Conservation (phyloP, 2,888 invertebrate genomes). For the Vandiemenella viatica region DNA sequence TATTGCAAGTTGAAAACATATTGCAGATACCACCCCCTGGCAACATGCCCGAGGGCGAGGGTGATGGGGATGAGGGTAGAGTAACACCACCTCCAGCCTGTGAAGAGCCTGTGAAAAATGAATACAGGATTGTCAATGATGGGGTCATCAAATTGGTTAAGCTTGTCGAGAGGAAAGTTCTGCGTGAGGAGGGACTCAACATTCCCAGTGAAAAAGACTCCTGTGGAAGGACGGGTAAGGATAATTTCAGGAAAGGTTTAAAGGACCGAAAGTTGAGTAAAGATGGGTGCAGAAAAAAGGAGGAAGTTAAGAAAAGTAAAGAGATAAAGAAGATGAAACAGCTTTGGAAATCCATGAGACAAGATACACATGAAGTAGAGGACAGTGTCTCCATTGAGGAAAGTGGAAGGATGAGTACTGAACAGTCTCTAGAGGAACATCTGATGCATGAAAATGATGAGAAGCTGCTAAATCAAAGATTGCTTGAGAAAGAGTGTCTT, state of each 20-base stretch:
- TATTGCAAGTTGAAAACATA: background rate
- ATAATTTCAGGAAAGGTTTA: background rate
- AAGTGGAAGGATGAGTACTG: no score
- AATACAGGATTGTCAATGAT: background rate
- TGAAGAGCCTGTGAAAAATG: background rate
- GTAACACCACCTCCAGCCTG: no score
- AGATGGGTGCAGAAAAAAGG: no score
- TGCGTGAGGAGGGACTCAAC: background rate
- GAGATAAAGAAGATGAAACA: slow-evolving; percentile 9
- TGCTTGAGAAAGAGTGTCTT: no score
- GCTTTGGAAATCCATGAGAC: no score
- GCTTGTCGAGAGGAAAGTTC: background rate
- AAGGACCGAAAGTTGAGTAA: no score
- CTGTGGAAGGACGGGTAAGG: background rate
- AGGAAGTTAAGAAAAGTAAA: slow-evolving; percentile 11
- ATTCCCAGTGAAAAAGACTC: background rate
- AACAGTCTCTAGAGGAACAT: no score
- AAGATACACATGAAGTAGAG: slow-evolving; percentile 37
- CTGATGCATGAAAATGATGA: no score
- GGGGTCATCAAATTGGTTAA: background rate
- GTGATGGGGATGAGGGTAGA: background rate
- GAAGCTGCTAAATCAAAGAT: no score
- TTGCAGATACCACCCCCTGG: background rate
- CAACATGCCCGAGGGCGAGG: background rate
- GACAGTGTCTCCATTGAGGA: slow-evolving; percentile 20